phyloP scores from a whole-genome alignment of 92 coral and sea anemone species.

The Bergia puertoricense region DNA sequence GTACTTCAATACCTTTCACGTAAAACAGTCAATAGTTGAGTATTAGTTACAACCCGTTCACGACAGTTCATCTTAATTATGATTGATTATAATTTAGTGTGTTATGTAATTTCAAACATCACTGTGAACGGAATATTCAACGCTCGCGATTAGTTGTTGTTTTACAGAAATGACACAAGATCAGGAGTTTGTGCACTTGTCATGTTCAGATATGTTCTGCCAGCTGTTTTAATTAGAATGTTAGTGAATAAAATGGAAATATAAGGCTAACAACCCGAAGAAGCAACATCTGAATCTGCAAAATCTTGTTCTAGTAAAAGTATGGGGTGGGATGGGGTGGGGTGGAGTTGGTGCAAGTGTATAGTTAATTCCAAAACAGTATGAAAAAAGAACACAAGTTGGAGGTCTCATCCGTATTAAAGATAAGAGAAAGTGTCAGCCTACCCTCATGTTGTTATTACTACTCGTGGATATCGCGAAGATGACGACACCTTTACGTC shows the following conservation, averaged over 20 bases:
- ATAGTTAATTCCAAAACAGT: too few species aligned
- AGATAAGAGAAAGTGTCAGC: not conserved
- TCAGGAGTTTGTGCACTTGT: not conserved
- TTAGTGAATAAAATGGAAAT: too few species aligned
- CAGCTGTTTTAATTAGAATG: too few species aligned
- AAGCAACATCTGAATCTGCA: not conserved
- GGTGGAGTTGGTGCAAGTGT: not conserved
- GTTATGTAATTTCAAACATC: too few species aligned
- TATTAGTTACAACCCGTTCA: not conserved
- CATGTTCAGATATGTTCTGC: too few species aligned
- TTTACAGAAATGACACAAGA: not conserved
- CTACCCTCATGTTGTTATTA: not conserved
- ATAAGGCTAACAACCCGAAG: not conserved
- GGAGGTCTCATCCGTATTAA: not conserved
- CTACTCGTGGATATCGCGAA: not conserved
- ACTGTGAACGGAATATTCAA: too few species aligned
- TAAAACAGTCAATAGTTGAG: not conserved
- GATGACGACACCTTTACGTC: conserved; percentile 14
- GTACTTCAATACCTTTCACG: not conserved
- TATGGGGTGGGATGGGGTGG: not conserved
- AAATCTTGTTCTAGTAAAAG: not conserved
- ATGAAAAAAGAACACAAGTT: too few species aligned
- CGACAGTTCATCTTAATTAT: too few species aligned
- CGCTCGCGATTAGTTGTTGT: not conserved
- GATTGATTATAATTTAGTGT: too few species aligned